Conservation (phyloP, 2,797 vertebrate species). For the Oreonectes daqikongensis region DNA sequence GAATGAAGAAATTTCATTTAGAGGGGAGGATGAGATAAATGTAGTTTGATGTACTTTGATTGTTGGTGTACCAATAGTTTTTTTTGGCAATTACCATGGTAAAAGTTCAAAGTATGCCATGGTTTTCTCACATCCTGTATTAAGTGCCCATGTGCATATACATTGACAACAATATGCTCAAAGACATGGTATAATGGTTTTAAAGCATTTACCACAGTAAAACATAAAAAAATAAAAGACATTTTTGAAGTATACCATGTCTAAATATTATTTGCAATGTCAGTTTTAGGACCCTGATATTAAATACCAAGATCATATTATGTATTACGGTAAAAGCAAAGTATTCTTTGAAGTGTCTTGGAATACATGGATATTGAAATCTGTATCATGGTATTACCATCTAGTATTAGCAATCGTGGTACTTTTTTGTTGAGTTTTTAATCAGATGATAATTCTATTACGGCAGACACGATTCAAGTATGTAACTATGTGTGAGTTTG, state of each 20-base stretch:
- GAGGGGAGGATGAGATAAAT: background rate
- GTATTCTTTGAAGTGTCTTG: background rate
- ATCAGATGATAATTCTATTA: background rate
- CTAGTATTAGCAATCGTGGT: background rate
- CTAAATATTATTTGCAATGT: no score
- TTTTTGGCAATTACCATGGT: background rate
- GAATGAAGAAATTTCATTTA: background rate
- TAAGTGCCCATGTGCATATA: background rate
- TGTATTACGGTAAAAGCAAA: background rate
- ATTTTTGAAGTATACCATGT: no score
- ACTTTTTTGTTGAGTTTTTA: background rate
- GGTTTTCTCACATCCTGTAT: background rate
- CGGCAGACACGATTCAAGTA: background rate
- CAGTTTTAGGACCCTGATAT: background rate
- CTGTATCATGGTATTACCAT: background rate
- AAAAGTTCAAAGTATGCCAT: background rate
- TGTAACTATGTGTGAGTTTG: constrained; percentile 18
- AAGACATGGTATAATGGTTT: background rate
- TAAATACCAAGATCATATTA: no score
- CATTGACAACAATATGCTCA: background rate
- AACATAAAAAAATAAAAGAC: background rate
- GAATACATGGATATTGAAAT: background rate
- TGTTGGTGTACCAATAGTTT: no score
- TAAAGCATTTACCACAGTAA: background rate
- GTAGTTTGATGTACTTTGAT: background rate